Conservation (phyloP, 2,113 vertebrate species). For the Salminus brasiliensis region DNA sequence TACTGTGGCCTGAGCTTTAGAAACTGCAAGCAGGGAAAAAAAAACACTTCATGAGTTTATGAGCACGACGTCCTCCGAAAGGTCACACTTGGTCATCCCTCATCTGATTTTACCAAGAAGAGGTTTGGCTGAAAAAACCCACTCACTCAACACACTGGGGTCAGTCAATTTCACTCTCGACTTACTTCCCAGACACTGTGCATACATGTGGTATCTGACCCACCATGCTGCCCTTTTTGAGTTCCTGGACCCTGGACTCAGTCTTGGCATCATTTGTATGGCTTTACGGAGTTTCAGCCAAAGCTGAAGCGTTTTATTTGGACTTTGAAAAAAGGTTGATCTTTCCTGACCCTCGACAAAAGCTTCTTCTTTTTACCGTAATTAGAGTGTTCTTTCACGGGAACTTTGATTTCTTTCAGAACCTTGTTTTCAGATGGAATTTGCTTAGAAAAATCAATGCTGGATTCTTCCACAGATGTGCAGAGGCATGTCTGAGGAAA, state of each 20-base stretch:
- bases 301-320: neutral
- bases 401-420: neutral
- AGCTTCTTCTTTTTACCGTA: neutral
- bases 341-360: neutral
- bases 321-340: neutral
- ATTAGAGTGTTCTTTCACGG: neutral
- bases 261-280: neutral
- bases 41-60: too few species aligned
- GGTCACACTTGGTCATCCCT: neutral
- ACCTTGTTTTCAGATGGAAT: neutral
- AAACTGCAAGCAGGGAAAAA: neutral
- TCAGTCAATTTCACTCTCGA: neutral
- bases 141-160: neutral
- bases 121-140: neutral
- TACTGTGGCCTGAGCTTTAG: neutral
- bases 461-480: neutral
- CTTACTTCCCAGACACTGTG: neutral
- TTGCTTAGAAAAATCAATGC: slow-evolving; percentile 5
- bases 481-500: neutral
- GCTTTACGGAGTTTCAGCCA: neutral
- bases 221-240: too few species aligned
- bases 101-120: neutral
- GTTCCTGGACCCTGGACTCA: neutral
- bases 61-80: neutral
- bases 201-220: neutral